phyloP scores from a whole-genome alignment of 1,140 invertebrate genomes.

The Achroia grisella region DNA sequence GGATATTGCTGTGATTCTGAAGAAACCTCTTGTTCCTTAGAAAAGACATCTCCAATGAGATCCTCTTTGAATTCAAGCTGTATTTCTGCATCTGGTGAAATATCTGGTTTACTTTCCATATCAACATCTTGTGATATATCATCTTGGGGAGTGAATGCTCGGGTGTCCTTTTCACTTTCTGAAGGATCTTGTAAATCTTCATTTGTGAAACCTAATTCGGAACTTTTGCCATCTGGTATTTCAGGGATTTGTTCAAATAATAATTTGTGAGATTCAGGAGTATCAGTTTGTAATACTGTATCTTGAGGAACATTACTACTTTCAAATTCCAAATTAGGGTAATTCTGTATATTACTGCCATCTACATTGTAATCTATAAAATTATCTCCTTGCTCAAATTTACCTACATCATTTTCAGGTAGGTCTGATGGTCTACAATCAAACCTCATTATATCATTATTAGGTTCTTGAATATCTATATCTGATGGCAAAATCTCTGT shows the following conservation, averaged over 20 bases:
- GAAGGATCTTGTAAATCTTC: conserved; percentile 50
- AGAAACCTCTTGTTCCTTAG: neutral
- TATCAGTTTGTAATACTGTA: conserved; percentile 52
- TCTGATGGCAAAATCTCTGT: conserved; percentile 24
- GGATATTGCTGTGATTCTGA: neutral
- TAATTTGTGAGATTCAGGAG: conserved; percentile 66
- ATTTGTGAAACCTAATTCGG: conserved; percentile 57
- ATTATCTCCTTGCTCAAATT: conserved; percentile 34
- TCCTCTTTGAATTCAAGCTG: conserved; percentile 13
- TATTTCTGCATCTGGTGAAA: conserved; percentile 32
- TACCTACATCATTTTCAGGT: conserved; percentile 24
- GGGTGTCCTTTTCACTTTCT: conserved; percentile 53
- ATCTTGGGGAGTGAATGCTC: conserved; percentile 42
- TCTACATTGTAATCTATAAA: conserved; percentile 43
- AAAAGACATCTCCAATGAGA: neutral
- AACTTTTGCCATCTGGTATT: conserved; percentile 68
- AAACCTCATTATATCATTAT: conserved; percentile 58
- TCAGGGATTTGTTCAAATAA: conserved; percentile 68
- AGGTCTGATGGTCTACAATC: conserved; percentile 31
- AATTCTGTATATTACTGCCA: conserved; percentile 41
- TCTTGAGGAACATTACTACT: conserved; percentile 36
- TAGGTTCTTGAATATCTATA: conserved; percentile 32
- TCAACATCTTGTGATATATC: conserved; percentile 49
- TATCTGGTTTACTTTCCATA: conserved; percentile 42
- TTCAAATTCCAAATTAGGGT: conserved; percentile 51